phyloP scores from a whole-genome alignment of 2,797 vertebrate species.

The Halcyon smyrnensis region DNA sequence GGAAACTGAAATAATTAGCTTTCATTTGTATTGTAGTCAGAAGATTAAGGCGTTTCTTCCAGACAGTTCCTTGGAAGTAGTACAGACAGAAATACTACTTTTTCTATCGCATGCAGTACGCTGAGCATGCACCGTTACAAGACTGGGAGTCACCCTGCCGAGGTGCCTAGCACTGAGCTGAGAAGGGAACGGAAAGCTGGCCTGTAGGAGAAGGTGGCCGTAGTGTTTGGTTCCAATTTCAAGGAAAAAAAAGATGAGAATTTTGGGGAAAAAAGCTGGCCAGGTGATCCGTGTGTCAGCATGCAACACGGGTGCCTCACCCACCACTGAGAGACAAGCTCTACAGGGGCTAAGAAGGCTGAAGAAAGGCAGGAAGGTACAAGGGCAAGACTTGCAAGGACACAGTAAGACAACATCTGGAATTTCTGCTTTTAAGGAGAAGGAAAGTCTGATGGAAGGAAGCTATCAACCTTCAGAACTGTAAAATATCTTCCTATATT shows the following conservation, averaged over 20 bases:
- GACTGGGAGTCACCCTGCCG: neutral
- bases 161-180: neutral
- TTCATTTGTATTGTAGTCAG: neutral
- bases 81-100: neutral
- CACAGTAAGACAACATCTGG: neutral
- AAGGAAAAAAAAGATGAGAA: neutral
- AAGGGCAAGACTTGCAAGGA: neutral
- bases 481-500: neutral
- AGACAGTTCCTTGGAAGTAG: neutral
- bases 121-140: neutral
- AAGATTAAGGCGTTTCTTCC: neutral
- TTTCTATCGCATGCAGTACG: neutral
- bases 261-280: rapidly evolving
- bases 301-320: neutral
- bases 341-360: neutral
- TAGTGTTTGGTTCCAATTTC: neutral
- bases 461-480: neutral
- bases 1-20: neutral
- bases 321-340: neutral
- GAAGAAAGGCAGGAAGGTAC: neutral
- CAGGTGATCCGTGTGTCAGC: neutral
- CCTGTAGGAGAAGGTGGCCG: neutral
- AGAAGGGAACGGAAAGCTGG: neutral
- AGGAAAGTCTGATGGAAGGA: neutral
- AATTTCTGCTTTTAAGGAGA: neutral